Percentiles rank a stretch among this genome's conserved stretches.
Conservation (phyloP, 2,888 invertebrate species). For the Hetaerina titia region DNA sequence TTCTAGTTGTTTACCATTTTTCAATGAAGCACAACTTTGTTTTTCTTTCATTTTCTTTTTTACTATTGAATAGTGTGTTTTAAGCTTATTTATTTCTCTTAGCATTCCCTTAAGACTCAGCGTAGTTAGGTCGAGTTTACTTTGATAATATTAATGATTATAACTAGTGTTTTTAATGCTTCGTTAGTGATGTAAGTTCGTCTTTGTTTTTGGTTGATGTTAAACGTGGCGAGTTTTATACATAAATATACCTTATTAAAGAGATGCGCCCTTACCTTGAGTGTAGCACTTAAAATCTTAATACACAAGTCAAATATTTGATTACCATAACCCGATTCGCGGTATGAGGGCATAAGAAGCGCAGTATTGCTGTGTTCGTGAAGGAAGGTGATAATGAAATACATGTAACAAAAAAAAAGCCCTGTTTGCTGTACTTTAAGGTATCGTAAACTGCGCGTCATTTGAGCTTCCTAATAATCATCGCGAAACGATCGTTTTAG, state of each 20-base stretch:
- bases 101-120: slow-evolving; percentile 56
- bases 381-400: slow-evolving; percentile 18
- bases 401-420: neutral
- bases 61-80: slow-evolving; percentile 69
- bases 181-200: slow-evolving; percentile 64
- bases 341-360: slow-evolving; percentile 27
- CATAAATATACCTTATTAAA: slow-evolving; percentile 53
- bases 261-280: slow-evolving; percentile 24
- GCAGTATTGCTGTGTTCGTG: slow-evolving; percentile 25
- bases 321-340: slow-evolving; percentile 55
- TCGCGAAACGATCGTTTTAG: slow-evolving; percentile 37
- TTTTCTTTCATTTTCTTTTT: slow-evolving; percentile 69
- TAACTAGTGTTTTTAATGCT: slow-evolving; percentile 63
- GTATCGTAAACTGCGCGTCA: slow-evolving; percentile 21
- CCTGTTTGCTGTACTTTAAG: slow-evolving; percentile 18
- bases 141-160: slow-evolving; percentile 62
- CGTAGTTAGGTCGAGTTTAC: slow-evolving; percentile 61
- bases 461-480: slow-evolving; percentile 63
- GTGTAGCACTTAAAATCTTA: slow-evolving; percentile 17
- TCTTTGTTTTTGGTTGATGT: slow-evolving; percentile 63
- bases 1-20: slow-evolving; percentile 70
- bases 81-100: slow-evolving; percentile 69
- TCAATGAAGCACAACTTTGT: slow-evolving; percentile 67
- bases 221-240: slow-evolving; percentile 58
- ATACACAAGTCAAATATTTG: neutral